Percentiles rank a stretch among this genome's conserved stretches.
phyloP scores from a whole-genome alignment of 2,113 vertebrate species.

The Xenus cinereus region DNA sequence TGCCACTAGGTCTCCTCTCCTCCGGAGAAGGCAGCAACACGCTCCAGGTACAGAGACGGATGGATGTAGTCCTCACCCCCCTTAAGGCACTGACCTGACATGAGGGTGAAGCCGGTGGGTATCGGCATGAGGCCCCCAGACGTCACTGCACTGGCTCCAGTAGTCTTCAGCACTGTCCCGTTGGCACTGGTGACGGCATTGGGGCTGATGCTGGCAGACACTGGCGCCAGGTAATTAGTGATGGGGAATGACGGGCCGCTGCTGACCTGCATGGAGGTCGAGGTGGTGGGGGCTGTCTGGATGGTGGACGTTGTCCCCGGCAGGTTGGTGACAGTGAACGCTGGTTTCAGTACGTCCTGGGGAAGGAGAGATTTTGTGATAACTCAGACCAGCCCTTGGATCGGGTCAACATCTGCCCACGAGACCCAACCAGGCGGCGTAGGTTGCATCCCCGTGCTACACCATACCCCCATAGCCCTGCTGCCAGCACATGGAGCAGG shows the following conservation, averaged over 20 bases:
- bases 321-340: conserved; percentile 92
- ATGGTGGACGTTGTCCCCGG: conserved; percentile 88
- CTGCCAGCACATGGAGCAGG: background rate
- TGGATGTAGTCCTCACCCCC: background rate
- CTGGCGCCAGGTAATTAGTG: conserved; percentile 97
- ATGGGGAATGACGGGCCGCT: conserved; percentile 93
- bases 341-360: conserved; percentile 92
- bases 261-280: conserved; percentile 98
- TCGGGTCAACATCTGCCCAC: background rate
- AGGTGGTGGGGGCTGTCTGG: conserved; percentile 90
- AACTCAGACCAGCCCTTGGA: background rate
- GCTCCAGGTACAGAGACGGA: rapidly evolving
- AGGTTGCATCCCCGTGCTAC: background rate
- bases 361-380: conserved; percentile 20
- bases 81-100: conserved; percentile 85
- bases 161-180: conserved; percentile 92
- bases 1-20: background rate
- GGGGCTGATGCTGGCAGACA: conserved; percentile 85
- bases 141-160: conserved; percentile 77
- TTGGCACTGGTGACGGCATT: conserved; percentile 86
- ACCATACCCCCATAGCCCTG: background rate
- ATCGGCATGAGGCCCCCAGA: conserved; percentile 92
- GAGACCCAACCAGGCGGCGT: background rate
- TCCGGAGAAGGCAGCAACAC: background rate
- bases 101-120: conserved; percentile 93